A percentile compares a stretch with the other conserved stretches of the same genome.
These are phyloP conservation scores for Coendou prehensilis DNA, from an alignment of 2,797 vertebrate genomes.

Conservation along the genomic window DNA sequence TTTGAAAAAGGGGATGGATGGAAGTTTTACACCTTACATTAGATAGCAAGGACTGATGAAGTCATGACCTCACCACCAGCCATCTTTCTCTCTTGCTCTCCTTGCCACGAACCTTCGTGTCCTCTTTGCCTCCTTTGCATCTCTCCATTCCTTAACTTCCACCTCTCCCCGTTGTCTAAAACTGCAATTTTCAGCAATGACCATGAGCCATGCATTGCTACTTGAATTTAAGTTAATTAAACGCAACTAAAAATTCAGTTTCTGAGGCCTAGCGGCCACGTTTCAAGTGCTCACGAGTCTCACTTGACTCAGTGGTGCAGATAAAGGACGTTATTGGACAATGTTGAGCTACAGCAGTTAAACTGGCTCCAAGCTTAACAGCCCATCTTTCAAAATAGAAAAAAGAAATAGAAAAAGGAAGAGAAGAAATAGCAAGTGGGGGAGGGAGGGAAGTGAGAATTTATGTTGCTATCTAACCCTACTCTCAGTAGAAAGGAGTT, in stretches of 20 bases:
- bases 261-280: not conserved
- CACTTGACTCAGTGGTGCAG: not conserved
- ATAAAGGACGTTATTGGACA: not conserved
- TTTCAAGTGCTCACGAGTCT: not conserved
- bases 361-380: not conserved
- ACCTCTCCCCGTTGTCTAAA: not conserved
- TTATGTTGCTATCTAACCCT: not conserved
- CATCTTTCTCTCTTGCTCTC: not conserved
- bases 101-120: too few species aligned
- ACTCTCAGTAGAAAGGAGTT: not conserved
- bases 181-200: not conserved
- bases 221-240: conserved; percentile 37
- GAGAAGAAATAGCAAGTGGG: not conserved
- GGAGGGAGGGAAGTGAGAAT: not conserved
- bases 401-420: not conserved
- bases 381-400: not conserved
- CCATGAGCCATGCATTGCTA: not conserved
- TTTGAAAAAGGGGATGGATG: not conserved
- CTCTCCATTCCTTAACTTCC: not conserved
- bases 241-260: not conserved
- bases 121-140: not conserved
- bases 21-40: not conserved
- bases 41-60: not conserved
- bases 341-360: not conserved
- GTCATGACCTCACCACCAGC: not conserved